Conservation (phyloP, 2,888 invertebrate species). For the Liodrosophila aerea region DNA sequence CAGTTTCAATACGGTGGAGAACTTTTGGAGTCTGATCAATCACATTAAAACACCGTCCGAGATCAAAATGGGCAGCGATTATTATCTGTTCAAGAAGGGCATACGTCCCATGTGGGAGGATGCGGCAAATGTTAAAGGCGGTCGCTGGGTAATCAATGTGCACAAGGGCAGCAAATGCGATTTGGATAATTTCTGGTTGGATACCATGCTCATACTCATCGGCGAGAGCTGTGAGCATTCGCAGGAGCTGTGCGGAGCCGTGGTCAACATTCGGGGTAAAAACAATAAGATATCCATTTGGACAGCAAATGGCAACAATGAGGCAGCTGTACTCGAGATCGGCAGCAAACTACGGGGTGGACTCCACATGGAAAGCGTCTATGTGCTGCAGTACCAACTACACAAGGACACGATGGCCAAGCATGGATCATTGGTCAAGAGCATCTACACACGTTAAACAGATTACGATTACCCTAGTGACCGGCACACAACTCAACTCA, state of each 20-base stretch:
- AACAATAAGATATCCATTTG: conserved; percentile 95
- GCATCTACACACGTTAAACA: conserved; percentile 60
- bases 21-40: conserved; percentile 97
- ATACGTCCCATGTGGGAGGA: conserved; percentile 95
- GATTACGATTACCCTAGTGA: too few relatives aligned
- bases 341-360: conserved; percentile 93
- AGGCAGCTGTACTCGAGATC: conserved; percentile 91
- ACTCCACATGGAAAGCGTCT: conserved; percentile 85
- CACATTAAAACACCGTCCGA: conserved; percentile 92
- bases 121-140: conserved; percentile 89
- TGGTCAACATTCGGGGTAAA: conserved; percentile 94
- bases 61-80: conserved; percentile 89
- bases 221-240: conserved; percentile 97
- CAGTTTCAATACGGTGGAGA: conserved; percentile 96
- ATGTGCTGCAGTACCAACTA: conserved; percentile 87
- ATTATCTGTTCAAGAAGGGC: conserved; percentile 88
- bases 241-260: conserved; percentile 96
- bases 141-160: conserved; percentile 90
- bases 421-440: conserved; percentile 89
- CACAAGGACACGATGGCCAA: conserved; percentile 93
- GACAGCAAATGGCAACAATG: conserved; percentile 91
- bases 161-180: conserved; percentile 87
- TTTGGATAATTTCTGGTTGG: conserved; percentile 91
- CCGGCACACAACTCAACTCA: too few relatives aligned
- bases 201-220: conserved; percentile 91